Evolutionary conservation across 64 coral and sea anemone species (phyloP), one percentile per base, ranked within the genome.

Genomic region (Astreopora myriophthalma): DNA sequence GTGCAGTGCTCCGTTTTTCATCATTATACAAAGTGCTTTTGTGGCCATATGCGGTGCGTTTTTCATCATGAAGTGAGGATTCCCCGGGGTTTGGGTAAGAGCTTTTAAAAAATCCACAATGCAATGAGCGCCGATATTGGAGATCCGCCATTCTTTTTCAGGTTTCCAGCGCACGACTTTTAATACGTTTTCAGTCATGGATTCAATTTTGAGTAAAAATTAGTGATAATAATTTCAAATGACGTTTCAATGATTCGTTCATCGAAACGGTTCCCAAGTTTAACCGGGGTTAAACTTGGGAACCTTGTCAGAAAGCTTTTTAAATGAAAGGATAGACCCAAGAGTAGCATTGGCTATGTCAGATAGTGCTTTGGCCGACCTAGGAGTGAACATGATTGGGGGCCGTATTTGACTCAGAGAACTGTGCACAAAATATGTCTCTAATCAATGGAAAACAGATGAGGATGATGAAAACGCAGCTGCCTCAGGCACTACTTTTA

Each of bases 161-260:
- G n/a, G n/a, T n/a, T n/a, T n/a, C n/a, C n/a, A n/a, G n/a, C n/a
- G n/a, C n/a, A n/a, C n/a, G n/a, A n/a, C n/a, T n/a, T n/a, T n/a
- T n/a, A 85, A 68, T 44, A 13, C 46, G 39, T 75, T 16, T 20
- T 75, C 31, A 14, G 68, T 40, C 71, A 76, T 89, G 86, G 86
- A 76, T 58, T 73, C 86, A 13, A 76, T 89, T 89, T 76, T 89
- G n/a, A n/a, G n/a, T n/a, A n/a, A n/a, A n/a, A n/a, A n/a, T n/a
- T n/a, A n/a, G n/a, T n/a, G n/a, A n/a, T n/a, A n/a, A n/a, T n/a
- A n/a, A n/a, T n/a, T n/a, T n/a, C n/a, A n/a, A n/a, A n/a, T n/a
- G n/a, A n/a, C n/a, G n/a, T n/a, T n/a, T n/a, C n/a, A n/a, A n/a
- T n/a, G n/a, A n/a, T n/a, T n/a, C n/a, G n/a, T n/a, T n/a, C n/a